Base-by-base conservation (phyloP, 2,113 vertebrate genomes). In the Donacobius atricapilla region DNA sequence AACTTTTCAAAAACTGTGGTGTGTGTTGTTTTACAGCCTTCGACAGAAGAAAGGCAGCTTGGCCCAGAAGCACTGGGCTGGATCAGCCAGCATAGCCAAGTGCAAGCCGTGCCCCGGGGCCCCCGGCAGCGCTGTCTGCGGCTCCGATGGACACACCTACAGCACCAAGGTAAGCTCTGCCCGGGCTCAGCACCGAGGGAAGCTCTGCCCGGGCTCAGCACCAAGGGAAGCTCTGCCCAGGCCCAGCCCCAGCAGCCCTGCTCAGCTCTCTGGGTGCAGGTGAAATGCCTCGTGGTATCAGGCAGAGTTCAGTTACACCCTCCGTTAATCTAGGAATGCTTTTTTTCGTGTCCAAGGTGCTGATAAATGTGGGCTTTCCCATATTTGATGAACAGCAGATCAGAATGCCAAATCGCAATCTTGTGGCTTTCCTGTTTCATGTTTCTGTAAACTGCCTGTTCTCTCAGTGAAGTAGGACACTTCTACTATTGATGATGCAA, bases 71-170 rank as follows among this genome's bases (percentile, higher is more conserved):
- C 98, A 97, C 76, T 98, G 98, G 98, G 78, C 94, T 30, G 98
- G 98, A 92, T 88, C 98, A 37, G 96, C 97, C 7, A 98, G 93
- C 96, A 56, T 98, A 61, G 98, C 95, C 5, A 99, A 98, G 93
- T 99, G 99, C 97, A 99, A 97, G 83, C 97, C 98, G 7, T 99
- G 99, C 68, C 98, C 98, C 0, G 3, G 66, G 35, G 56, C 91
- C 0, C 98, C 97, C 19, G 17, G 96, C 37, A 91, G 33, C 51
- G 66, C 98, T 3, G 97, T 99, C 73, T 99, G 98, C 7, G 98
- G 98, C 9, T 99, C 98, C 0, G 99, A 99, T 15, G 99, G 99
- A 37, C 99, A 99, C 93, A 98, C 98, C 2, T 99, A 99, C 13
- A 97, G 96, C 3, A 97, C 42, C 54, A 56, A 56, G 54, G 53